Base-by-base conservation (phyloP, 2,113 vertebrate species). In the Alethe castanea region DNA sequence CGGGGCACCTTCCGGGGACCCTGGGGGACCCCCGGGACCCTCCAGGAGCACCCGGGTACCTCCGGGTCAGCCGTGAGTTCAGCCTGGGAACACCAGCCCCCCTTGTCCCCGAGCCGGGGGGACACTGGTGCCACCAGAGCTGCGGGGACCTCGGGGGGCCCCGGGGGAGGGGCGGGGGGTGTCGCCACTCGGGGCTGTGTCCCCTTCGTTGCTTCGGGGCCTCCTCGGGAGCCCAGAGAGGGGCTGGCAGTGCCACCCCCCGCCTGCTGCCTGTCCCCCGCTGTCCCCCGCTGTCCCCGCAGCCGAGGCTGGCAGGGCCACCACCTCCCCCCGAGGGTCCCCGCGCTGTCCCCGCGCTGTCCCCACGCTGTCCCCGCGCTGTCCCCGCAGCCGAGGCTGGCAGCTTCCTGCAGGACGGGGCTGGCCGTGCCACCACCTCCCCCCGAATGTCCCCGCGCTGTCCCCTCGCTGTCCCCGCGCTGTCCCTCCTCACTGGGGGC, bases 111-210 rank as follows among this genome's bases (percentile, higher is more conserved):
- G 14, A 24, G 22, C 33, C 22, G 4, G n/a, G 65, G 65, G 42
- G 35, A 47, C 48, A 31, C 6, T 2, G 56, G 47, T 19, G 56
- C 56, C 74, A 56, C 42, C 66, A 25, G 42, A 26, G n/a, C 40
- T 19, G n/a, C n/a, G 11, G 56, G 28, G 48, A 31, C 40, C 40
- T 17, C 60, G 24, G 14, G 44, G 5, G 8, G 13, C 15, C 6
- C 25, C 6, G 22, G 40, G n/a, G 19, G 3, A 2, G 13, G 38
- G 40, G 25, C 2, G 2, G 8, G 16, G 11, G 23, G 9, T 17
- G 48, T 12, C 23, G 3, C 47, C 3, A 4, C 38, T 45, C 10
- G 35, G 16, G n/a, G 45, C 54, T 7, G 64, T 8, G 40, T 52
- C 38, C 33, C 64, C 28, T 28, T 10, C 22, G 26, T 28, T n/a